phyloP scores from a whole-genome alignment of 2,888 invertebrate species.

The Tetramorium bicarinatum region DNA sequence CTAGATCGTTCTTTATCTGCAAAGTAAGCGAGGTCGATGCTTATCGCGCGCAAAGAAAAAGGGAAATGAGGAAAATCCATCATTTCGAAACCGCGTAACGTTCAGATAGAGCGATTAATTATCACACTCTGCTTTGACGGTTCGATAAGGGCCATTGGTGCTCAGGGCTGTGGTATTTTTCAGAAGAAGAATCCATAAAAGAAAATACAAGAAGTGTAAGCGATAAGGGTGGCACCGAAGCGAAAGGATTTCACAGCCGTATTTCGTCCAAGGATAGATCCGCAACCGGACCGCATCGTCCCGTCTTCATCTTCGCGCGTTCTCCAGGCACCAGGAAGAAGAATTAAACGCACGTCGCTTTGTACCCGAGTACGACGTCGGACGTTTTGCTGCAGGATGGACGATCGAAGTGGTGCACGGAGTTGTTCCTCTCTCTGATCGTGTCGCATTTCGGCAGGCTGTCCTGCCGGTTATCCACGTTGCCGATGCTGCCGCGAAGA shows the following conservation, averaged over 20 bases:
- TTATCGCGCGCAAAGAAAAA: not conserved
- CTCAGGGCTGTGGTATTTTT: not conserved
- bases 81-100: not conserved
- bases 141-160: not conserved
- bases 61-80: not conserved
- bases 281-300: not conserved
- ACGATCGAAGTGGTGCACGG: conserved; percentile 74
- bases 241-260: conserved; percentile 42
- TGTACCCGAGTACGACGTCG: conserved; percentile 80
- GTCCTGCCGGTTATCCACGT: conserved; percentile 22
- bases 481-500: conserved; percentile 20
- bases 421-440: conserved; percentile 43
- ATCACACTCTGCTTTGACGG: not conserved
- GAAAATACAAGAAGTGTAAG: not conserved
- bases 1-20: not conserved
- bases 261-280: conserved; percentile 25
- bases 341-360: conserved; percentile 81
- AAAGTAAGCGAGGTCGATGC: not conserved
- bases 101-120: conserved; percentile 3
- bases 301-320: not conserved
- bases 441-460: conserved; percentile 35
- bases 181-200: not conserved
- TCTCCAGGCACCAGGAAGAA: not conserved
- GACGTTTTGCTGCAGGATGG: conserved; percentile 82
- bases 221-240: not conserved